Base-by-base conservation (phyloP, 2,797 vertebrate species). In the Forpus xanthops region DNA sequence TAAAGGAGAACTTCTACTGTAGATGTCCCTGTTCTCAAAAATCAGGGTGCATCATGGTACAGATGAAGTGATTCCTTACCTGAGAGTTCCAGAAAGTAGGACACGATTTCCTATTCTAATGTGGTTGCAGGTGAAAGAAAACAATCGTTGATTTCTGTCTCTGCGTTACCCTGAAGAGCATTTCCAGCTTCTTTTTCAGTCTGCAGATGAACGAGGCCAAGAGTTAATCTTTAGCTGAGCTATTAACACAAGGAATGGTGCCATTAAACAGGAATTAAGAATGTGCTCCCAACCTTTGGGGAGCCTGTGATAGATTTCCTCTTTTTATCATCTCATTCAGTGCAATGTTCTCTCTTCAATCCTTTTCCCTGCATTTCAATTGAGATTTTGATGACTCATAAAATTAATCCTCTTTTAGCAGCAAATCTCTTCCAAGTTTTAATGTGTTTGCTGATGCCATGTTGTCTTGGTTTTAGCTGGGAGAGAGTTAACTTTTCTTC, bases 371-470 rank as follows among this genome's bases (percentile, higher is more conserved):
- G 92, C 84, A 84, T 97, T 90, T 95, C 88, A 90, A n/a, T 73
- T 67, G 89, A 94, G 87, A 82, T 95, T 93, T 90, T 89, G 91
- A 95, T 97, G 95, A 97, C 89, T 97, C 96, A 96, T 28, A 95
- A 89, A 92, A 94, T 90, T 94, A 97, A 97, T 96, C 94, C 86
- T 79, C 80, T 65, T 78, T 49, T 11, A 81, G 88, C 85, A 88
- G 80, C 80, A 96, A 91, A 94, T 87, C 88, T 90, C 24, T 65
- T 68, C 82, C 47, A 11, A 33, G 58, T 58, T 44, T 41, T 33
- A 17, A 27, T 28, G 79, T 17, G 70, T 39, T 76, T 49, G 68
- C 77, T 55, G 74, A 5, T n/a, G 52, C 80, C 33, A 37, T 3
- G 1, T 58, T 58, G n/a, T 35, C 55, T 58, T 58, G n/a, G n/a